Percentiles rank a stretch among this genome's conserved stretches.
Conservation (phyloP, 2,888 invertebrate genomes). For the Andrena camellia region DNA sequence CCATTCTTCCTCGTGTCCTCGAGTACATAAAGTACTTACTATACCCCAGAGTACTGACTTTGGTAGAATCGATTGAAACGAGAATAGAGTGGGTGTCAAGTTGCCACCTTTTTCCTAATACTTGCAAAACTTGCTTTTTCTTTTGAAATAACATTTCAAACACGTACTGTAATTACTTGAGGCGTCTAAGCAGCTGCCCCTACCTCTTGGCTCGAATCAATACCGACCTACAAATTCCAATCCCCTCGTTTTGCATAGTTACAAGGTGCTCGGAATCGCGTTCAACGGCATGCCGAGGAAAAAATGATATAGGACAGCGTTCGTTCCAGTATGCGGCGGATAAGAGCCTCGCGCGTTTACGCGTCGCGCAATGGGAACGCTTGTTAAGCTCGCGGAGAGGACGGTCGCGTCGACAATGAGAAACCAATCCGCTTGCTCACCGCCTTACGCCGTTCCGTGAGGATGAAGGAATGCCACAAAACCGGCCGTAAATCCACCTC, state of each 20-base stretch:
- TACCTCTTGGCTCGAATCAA: no score
- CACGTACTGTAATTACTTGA: no score
- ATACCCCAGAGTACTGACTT: no score
- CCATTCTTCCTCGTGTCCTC: not conserved
- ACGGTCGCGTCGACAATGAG: slow-evolving; percentile 51
- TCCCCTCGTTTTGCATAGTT: not conserved
- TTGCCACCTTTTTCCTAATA: no score
- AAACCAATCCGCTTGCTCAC: slow-evolving; percentile 69
- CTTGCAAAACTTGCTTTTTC: no score
- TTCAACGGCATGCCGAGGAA: not conserved
- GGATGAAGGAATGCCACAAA: slow-evolving; percentile 56
- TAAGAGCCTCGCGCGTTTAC: slow-evolving; percentile 34
- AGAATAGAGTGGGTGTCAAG: no score
- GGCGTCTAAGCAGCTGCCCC: no score
- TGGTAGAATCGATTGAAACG: no score
- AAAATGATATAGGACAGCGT: slow-evolving; percentile 46
- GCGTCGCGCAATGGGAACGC: slow-evolving; percentile 47
- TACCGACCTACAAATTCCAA: not conserved
- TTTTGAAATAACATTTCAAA: no score
- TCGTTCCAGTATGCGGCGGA: slow-evolving; percentile 45
- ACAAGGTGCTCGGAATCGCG: not conserved
- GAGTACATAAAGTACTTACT: not conserved
- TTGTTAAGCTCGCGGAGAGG: slow-evolving; percentile 32
- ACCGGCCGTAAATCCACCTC: slow-evolving; percentile 75
- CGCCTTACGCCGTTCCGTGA: slow-evolving; percentile 60